These are phyloP conservation scores for Ceratotherium simum DNA, from an alignment of 2,113 vertebrate genomes.

Conservation along the genomic window DNA sequence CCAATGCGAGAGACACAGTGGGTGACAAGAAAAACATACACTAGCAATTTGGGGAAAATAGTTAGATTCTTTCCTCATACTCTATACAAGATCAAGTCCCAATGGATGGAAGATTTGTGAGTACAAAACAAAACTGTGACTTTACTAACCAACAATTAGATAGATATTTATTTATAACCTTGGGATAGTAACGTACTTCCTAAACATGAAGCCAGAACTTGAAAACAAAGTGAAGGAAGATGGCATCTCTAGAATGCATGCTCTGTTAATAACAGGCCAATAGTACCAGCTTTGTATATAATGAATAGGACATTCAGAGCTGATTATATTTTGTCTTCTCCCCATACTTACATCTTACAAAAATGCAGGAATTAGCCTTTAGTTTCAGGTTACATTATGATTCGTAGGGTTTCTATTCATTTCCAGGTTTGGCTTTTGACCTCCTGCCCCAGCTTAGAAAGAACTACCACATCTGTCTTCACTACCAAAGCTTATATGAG, in stretches of 20 bases:
- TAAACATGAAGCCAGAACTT: conserved; percentile 41
- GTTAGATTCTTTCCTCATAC: not conserved
- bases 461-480: not conserved
- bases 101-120: not conserved
- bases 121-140: not conserved
- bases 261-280: not conserved
- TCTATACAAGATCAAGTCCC: not conserved
- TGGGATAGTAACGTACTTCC: not conserved
- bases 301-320: not conserved
- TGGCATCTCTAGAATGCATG: not conserved
- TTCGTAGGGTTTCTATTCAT: conserved; percentile 14
- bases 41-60: not conserved
- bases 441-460: conserved; percentile 9
- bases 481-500: not conserved
- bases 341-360: not conserved
- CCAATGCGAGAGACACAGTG: not conserved
- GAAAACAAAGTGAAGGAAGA: conserved; percentile 13
- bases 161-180: conserved; percentile 5
- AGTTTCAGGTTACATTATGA: not conserved
- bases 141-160: not conserved
- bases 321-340: not conserved
- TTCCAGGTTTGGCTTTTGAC: conserved; percentile 44
- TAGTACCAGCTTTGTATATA: not conserved
- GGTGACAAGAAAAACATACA: not conserved
- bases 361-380: conserved; percentile 28